Conservation (phyloP, 2,888 invertebrate genomes). For the Folsomia manolachei region DNA sequence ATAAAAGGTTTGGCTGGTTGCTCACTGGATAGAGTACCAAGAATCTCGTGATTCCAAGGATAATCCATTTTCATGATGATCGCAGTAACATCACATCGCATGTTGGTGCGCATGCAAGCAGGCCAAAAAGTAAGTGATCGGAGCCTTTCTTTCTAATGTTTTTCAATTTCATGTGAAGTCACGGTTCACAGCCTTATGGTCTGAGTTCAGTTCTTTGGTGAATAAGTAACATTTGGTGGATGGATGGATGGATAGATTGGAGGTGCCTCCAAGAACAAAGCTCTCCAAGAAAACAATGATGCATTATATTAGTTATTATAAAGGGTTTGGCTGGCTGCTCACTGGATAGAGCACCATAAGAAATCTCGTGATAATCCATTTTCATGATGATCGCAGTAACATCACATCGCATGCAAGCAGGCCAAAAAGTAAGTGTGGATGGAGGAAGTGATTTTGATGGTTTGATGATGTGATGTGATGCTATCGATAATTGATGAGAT, state of each 20-base stretch:
- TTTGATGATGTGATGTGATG: background rate
- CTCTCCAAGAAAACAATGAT: background rate
- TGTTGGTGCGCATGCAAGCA: too few relatives aligned
- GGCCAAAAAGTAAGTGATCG: background rate
- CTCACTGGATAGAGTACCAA: background rate
- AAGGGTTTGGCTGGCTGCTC: background rate
- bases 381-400: background rate
- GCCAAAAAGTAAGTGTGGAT: background rate
- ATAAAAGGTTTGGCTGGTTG: background rate
- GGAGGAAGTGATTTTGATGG: slow-evolving; percentile 1
- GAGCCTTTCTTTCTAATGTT: background rate
- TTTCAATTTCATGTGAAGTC: background rate
- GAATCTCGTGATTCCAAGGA: background rate
- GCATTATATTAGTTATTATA: background rate
- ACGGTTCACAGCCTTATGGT: too few relatives aligned
- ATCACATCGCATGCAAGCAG: background rate
- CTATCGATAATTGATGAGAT: slow-evolving; percentile 4
- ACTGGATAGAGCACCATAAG: background rate
- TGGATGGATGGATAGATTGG: too few relatives aligned
- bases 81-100: too few relatives aligned
- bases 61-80: background rate
- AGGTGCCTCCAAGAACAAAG: background rate
- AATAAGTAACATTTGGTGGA: slow-evolving; percentile 2
- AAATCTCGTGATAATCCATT: background rate
- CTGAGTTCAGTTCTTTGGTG: too few relatives aligned